Base-by-base conservation (phyloP, 2,888 invertebrate genomes). In the Plemyria rubiginata region DNA sequence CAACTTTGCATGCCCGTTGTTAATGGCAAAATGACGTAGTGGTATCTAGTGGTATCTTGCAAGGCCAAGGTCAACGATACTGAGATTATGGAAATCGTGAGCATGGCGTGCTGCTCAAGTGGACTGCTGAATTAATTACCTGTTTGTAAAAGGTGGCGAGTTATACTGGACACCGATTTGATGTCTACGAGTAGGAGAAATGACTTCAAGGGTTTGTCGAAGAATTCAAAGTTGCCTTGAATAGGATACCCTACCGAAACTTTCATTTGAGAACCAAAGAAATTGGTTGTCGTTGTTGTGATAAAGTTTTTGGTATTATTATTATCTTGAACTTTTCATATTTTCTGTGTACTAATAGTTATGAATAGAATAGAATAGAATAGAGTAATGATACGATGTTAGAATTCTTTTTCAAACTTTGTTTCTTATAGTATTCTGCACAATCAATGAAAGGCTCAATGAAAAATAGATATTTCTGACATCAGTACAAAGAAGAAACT, bases 41-140 rank as follows among this genome's bases (percentile, higher is more conserved):
- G 40, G 32, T 59, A 63, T 50, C 29, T 57, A 9, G 32, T 60
- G 56, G 38, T 53, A 64, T 60, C 59, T 56, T 56, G 64, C 53
- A 65, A 51, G 57, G 54, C 57, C 57, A 65, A 60, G 60, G 65
- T 57, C 64, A 45, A n/a, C 28, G 15, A 50, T 57, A 57, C 53
- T 54, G 57, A 57, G 65, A 65, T 60, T 62, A 66, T 62, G 65
- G 53, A 55, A 55, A 59, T 59, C 52, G 53, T 53, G 32, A 55
- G 49, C 63, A 59, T 48, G 49, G 38, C 60, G 53, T 60, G 60
- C 56, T 40, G 63, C 54, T 59, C 56, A n/a, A n/a, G n/a, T n/a
- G 54, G 54, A 45, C 40, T 52, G 49, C 29, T n/a, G 55, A 62
- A 65, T 55, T 60, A 60, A 62, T 67, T 60, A 67, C 32, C 40